A percentile compares a stretch with the other conserved stretches of the same genome.
Conservation (phyloP, 2,113 vertebrate species). For the Gavia stellata region DNA sequence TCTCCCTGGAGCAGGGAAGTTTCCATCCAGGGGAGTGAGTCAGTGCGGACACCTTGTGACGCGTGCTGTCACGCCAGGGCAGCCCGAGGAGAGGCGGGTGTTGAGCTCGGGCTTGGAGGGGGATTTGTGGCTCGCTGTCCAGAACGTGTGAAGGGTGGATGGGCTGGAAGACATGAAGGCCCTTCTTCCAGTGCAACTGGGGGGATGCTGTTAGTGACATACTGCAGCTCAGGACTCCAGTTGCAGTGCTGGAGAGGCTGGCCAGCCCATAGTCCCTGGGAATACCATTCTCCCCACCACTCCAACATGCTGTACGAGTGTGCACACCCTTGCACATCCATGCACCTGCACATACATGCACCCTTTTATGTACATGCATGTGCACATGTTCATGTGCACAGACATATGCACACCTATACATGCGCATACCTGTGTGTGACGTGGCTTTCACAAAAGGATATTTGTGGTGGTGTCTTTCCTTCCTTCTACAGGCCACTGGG, state of each 20-base stretch:
- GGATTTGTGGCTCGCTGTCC: background rate
- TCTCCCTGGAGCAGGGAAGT: background rate
- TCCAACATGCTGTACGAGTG: fast-evolving
- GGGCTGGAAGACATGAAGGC: background rate
- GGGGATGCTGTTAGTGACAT: background rate
- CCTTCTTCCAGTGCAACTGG: background rate
- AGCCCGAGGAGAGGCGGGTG: background rate
- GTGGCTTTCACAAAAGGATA: background rate
- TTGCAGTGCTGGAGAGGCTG: background rate
- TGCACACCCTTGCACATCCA: background rate
- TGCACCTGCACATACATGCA: no score
- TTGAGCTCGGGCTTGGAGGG: background rate
- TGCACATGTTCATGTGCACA: background rate
- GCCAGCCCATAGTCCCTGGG: background rate
- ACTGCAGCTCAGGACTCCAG: background rate
- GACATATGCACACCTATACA: no score
- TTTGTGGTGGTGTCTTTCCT: background rate
- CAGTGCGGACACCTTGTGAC: background rate
- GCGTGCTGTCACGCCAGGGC: background rate
- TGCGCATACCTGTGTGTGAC: background rate
- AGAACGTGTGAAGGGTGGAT: background rate
- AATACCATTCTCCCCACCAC: background rate
- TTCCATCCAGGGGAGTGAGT: background rate
- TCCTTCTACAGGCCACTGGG: background rate
- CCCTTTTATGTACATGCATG: no score